Percentiles rank a stretch among this genome's conserved stretches.
These are phyloP conservation scores for Pandemis corylana DNA, from an alignment of 2,888 invertebrate genomes.

Conservation along the genomic window DNA sequence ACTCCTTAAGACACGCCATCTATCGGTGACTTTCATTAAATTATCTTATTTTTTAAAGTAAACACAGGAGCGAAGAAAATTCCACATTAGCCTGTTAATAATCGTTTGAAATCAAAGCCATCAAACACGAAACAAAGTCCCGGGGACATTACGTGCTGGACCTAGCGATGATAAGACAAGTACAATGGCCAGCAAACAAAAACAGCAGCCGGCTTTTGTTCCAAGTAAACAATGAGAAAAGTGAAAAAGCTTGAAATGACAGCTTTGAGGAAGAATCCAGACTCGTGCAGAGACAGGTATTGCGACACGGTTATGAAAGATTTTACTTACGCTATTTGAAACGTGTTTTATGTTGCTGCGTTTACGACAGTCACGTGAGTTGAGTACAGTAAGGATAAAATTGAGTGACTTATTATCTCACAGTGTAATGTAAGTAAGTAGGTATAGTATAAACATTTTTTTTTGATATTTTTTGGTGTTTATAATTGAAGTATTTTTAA, in stretches of 20 bases:
- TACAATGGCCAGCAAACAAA: conserved; percentile 70
- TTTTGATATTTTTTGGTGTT: no score
- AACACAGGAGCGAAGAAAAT: neutral
- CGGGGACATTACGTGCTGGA: conserved; percentile 49
- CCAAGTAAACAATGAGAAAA: conserved; percentile 65
- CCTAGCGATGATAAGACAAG: conserved; percentile 60
- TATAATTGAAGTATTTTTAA: no score
- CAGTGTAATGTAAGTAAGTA: no score
- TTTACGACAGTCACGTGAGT: neutral
- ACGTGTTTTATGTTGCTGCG: neutral
- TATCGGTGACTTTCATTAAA: no score
- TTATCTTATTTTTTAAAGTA: no score
- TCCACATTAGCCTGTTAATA: neutral
- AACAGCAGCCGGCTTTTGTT: conserved; percentile 69
- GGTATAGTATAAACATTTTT: no score
- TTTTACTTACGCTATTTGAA: neutral
- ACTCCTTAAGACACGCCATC: no score
- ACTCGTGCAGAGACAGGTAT: conserved; percentile 46
- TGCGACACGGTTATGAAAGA: conserved; percentile 7
- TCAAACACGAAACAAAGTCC: conserved; percentile 22
- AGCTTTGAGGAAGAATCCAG: conserved; percentile 55
- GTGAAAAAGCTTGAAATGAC: conserved; percentile 69
- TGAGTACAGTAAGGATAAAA: neutral
- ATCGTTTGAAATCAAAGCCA: neutral
- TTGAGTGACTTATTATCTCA: no score